Evolutionary conservation across 2,797 vertebrate species (phyloP).

Genomic region (Rousettus madagascariensis): DNA sequence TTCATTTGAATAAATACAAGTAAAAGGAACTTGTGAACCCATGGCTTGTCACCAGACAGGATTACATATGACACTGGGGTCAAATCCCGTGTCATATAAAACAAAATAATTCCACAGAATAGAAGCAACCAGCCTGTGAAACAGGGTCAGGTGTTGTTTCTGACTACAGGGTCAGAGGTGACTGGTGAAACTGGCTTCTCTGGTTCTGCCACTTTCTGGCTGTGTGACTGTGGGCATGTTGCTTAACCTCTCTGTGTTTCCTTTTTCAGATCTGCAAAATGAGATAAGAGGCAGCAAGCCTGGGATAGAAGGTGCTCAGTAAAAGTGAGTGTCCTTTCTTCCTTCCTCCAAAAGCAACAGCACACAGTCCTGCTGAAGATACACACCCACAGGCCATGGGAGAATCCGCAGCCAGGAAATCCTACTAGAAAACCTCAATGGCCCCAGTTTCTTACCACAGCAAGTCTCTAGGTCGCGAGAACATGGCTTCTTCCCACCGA

Average conservation of each 20-base stretch:
- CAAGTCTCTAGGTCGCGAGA: background rate
- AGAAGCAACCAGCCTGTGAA: background rate
- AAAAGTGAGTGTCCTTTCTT: background rate
- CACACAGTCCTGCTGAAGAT: background rate
- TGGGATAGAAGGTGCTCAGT: background rate
- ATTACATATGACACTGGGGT: background rate
- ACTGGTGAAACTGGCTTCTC: background rate
- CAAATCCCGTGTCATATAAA: background rate
- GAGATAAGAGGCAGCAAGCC: background rate
- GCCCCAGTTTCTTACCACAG: background rate
- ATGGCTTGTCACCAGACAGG: background rate
- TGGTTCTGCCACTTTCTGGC: background rate
- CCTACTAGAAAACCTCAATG: background rate
- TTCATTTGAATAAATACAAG: background rate
- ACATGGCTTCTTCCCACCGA: background rate
- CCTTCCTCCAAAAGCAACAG: background rate
- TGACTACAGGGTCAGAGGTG: background rate
- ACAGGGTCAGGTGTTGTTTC: background rate
- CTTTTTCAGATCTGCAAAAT: background rate
- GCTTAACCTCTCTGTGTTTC: conserved; percentile 5
- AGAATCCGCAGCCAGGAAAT: background rate
- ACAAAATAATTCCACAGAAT: background rate
- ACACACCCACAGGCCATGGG: background rate
- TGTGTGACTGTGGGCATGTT: background rate
- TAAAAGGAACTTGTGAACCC: background rate